Conservation (phyloP, 2,113 vertebrate species). For the Hassar affinis region DNA sequence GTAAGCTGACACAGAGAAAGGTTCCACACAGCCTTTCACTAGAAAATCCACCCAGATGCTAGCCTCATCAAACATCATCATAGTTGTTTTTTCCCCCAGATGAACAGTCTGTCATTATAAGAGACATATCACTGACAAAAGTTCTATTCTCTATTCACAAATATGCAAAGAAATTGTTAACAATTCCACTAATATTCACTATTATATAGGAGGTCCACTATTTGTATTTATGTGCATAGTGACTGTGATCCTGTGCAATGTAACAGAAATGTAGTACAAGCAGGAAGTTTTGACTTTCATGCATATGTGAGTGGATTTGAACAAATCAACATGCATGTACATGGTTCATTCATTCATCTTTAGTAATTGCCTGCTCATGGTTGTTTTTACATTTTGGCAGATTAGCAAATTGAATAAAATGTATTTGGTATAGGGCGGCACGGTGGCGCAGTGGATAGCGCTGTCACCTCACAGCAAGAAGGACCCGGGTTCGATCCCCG, state of each 20-base stretch:
- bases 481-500: no score
- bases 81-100: not conserved
- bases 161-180: not conserved
- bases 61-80: not conserved
- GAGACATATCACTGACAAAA: not conserved
- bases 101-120: not conserved
- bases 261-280: not conserved
- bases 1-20: not conserved
- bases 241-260: not conserved
- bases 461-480: no score
- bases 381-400: no score
- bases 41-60: not conserved
- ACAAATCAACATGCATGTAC: not conserved
- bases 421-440: no score
- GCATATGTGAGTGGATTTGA: not conserved
- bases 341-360: not conserved
- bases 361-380: not conserved
- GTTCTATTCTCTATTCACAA: not conserved
- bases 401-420: no score
- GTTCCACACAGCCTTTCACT: not conserved
- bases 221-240: not conserved
- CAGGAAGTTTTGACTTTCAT: not conserved
- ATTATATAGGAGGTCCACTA: not conserved
- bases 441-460: no score
- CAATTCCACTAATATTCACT: not conserved